phyloP scores from a whole-genome alignment of 2,113 vertebrate genomes.

The Pangasianodon gigas region DNA sequence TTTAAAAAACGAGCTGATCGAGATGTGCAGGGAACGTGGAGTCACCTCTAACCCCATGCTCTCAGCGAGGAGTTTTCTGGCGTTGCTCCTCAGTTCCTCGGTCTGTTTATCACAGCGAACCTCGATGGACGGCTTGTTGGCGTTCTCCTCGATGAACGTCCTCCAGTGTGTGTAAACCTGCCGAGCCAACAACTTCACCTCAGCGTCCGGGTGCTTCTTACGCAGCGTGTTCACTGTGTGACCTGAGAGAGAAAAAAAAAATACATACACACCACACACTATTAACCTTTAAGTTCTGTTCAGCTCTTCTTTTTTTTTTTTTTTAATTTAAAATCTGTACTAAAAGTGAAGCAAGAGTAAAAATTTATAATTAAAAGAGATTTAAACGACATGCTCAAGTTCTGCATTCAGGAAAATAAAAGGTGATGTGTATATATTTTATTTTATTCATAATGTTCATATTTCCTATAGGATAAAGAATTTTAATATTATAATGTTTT shows the following conservation, averaged over 20 bases:
- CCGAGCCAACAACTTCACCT: slow-evolving; percentile 80
- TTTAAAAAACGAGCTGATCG: not conserved
- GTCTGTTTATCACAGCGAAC: slow-evolving; percentile 86
- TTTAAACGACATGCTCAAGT: not conserved
- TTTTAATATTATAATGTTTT: not conserved
- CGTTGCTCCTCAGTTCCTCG: slow-evolving; percentile 83
- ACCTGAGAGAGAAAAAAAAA: slow-evolving; percentile 67
- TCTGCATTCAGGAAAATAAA: not conserved
- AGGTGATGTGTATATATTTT: not conserved
- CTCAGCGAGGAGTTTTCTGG: slow-evolving; percentile 82
- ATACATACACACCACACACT: not conserved
- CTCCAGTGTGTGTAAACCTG: slow-evolving; percentile 83
- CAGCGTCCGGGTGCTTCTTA: slow-evolving; percentile 76
- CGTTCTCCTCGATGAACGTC: slow-evolving; percentile 82
- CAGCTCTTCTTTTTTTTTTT: not conserved
- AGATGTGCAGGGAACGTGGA: not conserved
- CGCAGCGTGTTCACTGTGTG: slow-evolving; percentile 85
- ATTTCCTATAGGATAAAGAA: not conserved
- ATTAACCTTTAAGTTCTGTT: not conserved
- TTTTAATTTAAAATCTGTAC: not conserved
- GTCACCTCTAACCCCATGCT: slow-evolving; percentile 84
- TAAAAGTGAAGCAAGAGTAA: not conserved
- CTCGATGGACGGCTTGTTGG: slow-evolving; percentile 85
- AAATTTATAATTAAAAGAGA: not conserved
- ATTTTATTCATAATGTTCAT: no score